Evolutionary conservation across 2,888 invertebrate species (phyloP).

Genomic region (Parnassius glacialis): DNA sequence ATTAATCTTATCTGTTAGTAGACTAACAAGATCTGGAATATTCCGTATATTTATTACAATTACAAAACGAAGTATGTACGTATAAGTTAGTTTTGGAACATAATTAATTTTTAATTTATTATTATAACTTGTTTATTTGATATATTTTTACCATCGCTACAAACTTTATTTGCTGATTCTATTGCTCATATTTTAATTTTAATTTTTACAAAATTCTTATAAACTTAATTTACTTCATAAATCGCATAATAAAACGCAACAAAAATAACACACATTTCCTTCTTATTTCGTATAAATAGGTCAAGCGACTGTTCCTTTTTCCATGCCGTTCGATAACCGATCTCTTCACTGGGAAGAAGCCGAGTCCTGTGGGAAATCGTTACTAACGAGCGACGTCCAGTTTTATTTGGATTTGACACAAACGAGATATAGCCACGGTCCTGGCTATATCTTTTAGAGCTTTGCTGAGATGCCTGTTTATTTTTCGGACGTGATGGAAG

Average conservation of each 20-base stretch:
- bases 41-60: not conserved
- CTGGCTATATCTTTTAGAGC: not conserved
- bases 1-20: constrained; percentile 1
- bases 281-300: constrained; percentile 7
- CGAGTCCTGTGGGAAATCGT: constrained; percentile 17
- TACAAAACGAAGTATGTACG: not conserved
- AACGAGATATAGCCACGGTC: not conserved
- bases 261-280: not conserved
- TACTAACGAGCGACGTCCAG: constrained; percentile 4
- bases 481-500: not conserved
- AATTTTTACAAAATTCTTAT: no score
- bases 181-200: no score
- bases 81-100: not conserved
- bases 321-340: constrained; percentile 13
- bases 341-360: not conserved
- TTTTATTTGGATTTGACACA: constrained; percentile 11
- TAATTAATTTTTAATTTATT: no score
- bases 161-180: no score
- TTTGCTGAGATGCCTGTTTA: not conserved
- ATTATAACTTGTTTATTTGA: no score
- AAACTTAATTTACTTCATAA: no score
- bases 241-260: not conserved
- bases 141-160: no score
- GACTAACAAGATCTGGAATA: not conserved
- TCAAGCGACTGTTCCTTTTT: not conserved